Evolutionary conservation across 2,888 invertebrate species (phyloP).

Genomic region (Drosophila falleni): DNA sequence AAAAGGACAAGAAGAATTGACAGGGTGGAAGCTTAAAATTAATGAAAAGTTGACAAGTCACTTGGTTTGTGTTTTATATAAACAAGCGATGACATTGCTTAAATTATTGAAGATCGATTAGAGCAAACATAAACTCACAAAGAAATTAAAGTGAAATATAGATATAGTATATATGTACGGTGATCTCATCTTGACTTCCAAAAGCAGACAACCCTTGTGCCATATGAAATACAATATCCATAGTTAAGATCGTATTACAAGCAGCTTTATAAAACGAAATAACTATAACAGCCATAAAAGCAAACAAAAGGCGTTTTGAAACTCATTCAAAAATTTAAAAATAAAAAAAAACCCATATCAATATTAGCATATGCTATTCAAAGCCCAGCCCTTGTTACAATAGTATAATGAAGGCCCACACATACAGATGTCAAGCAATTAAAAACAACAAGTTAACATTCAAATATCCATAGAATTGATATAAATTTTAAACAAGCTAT

Average conservation of each 20-base stretch:
- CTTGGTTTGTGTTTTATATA: conserved; percentile 22
- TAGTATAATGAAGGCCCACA: conserved; percentile 5
- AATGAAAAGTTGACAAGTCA: conserved; percentile 54
- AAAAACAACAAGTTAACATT: conserved; percentile 14
- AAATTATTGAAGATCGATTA: conserved; percentile 32
- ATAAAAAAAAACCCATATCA: conserved; percentile 6
- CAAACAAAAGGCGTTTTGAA: conserved; percentile 32
- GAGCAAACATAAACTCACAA: conserved; percentile 19
- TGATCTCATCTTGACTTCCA: conserved; percentile 25
- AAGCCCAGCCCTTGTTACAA: conserved; percentile 14
- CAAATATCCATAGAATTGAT: conserved; percentile 7
- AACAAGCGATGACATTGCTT: conserved; percentile 27
- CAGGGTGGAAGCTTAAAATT: conserved; percentile 41
- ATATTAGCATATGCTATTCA: conserved; percentile 39
- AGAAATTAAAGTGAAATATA: not conserved
- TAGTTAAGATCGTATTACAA: conserved; percentile 37
- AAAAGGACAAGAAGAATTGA: not conserved
- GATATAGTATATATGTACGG: not conserved
- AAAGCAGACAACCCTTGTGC: conserved; percentile 1
- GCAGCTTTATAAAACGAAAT: conserved; percentile 22
- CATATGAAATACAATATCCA: conserved; percentile 20
- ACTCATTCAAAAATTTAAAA: conserved; percentile 13
- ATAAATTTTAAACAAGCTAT: not conserved
- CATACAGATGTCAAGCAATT: conserved; percentile 8
- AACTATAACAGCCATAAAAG: conserved; percentile 25